A percentile compares a stretch with the other conserved stretches of the same genome.
phyloP scores from a whole-genome alignment of 2,113 vertebrate species.

The Tretioscincus oriximinensis region DNA sequence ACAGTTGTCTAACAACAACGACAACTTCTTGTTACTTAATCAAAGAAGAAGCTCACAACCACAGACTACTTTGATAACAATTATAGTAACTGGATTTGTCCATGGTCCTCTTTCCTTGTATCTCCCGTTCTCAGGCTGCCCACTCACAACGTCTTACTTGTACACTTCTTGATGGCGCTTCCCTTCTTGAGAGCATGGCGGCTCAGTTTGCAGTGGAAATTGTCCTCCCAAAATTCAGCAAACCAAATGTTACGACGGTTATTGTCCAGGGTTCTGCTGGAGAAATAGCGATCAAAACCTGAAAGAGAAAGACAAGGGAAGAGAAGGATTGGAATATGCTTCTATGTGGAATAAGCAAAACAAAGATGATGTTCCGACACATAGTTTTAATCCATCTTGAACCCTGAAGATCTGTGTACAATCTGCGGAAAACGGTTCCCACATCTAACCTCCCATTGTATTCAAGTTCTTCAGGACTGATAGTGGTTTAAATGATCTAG shows the following conservation, averaged over 20 bases:
- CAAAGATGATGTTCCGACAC: too few species aligned
- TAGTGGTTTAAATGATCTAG: too few species aligned
- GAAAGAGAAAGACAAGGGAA: slow-evolving; percentile 28
- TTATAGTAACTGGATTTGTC: neutral
- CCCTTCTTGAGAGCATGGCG: slow-evolving; percentile 90
- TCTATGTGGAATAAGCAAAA: neutral
- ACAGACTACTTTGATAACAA: neutral
- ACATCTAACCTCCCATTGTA: too few species aligned
- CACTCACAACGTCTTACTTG: slow-evolving; percentile 79
- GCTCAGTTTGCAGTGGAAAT: slow-evolving; percentile 95
- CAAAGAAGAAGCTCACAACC: neutral
- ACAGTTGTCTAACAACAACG: neutral
- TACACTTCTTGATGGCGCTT: slow-evolving; percentile 92
- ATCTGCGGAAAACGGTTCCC: too few species aligned
- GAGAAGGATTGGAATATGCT: neutral
- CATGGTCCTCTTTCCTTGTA: neutral
- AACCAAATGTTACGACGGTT: slow-evolving; percentile 97
- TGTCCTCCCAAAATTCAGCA: slow-evolving; percentile 96
- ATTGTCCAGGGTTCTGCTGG: slow-evolving; percentile 92
- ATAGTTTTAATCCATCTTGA: too few species aligned
- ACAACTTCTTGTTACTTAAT: neutral
- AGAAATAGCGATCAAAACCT: slow-evolving; percentile 97
- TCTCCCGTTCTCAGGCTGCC: rapidly evolving
- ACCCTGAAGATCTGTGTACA: too few species aligned
- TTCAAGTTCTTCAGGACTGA: too few species aligned